These are phyloP conservation scores for Cheilinus undulatus DNA, from an alignment of 2,113 vertebrate genomes.

Conservation along the genomic window DNA sequence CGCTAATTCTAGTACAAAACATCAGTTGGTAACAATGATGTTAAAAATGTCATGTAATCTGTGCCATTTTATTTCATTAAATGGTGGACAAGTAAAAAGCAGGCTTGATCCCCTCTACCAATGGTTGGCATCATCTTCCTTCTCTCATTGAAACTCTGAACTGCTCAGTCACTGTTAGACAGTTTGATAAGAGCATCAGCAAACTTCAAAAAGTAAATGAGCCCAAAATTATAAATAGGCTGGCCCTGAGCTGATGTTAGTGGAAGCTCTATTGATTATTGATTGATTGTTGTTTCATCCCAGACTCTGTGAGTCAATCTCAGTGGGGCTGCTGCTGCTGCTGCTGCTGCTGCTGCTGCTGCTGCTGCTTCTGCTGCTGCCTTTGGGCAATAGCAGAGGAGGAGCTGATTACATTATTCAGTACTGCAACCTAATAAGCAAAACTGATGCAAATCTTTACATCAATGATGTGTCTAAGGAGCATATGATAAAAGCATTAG, in stretches of 20 bases:
- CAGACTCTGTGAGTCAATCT: conserved; percentile 30
- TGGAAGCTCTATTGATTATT: conserved; percentile 40
- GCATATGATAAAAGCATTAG: conserved; percentile 31
- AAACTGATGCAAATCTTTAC: conserved; percentile 57
- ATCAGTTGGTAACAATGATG: background rate
- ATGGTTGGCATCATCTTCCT: no score
- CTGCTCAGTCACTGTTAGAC: conserved; percentile 36
- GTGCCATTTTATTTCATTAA: no score
- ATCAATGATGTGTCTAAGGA: conserved; percentile 27
- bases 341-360: background rate
- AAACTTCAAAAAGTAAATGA: conserved; percentile 53
- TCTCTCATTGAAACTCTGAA: conserved; percentile 42
- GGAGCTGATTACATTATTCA: conserved; percentile 54
- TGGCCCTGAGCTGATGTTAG: conserved; percentile 36
- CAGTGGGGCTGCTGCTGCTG: conserved; percentile 1
- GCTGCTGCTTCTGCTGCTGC: conserved; percentile 1
- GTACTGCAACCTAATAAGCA: conserved; percentile 37
- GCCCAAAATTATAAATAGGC: conserved; percentile 41
- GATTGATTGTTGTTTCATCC: conserved; percentile 39
- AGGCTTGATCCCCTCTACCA: no score
- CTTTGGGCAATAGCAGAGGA: conserved; percentile 11
- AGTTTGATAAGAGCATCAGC: conserved; percentile 27
- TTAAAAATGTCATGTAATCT: background rate
- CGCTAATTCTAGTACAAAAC: background rate
- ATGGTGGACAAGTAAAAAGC: no score